These are phyloP conservation scores for Melitaea athalia DNA, from an alignment of 2,888 invertebrate species.

Conservation along the genomic window DNA sequence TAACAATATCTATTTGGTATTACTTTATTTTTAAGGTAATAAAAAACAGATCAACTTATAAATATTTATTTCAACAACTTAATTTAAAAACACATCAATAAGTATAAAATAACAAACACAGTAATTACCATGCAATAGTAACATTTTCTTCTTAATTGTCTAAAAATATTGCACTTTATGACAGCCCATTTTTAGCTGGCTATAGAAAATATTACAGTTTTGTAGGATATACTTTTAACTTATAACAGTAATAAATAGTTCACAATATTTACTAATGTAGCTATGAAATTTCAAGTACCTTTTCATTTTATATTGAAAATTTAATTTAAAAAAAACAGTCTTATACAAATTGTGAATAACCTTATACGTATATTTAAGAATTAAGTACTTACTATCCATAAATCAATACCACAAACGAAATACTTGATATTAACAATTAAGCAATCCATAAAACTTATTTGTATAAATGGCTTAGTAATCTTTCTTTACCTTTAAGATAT, in stretches of 20 bases:
- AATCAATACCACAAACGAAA: not conserved
- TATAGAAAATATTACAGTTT: constrained; percentile 28
- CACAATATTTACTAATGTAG: not conserved
- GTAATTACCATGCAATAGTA: constrained; percentile 14
- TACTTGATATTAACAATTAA: not conserved
- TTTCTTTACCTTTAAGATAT: not conserved
- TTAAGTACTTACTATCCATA: not conserved
- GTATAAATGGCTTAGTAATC: not conserved
- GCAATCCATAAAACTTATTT: not conserved
- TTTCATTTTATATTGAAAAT: not conserved
- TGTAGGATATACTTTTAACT: constrained; percentile 3
- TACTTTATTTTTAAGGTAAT: not conserved
- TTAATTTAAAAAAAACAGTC: not conserved
- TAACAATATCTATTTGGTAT: not conserved
- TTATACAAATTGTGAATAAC: not conserved
- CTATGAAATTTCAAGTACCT: not conserved
- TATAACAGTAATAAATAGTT: constrained; percentile 8
- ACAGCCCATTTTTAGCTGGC: constrained; percentile 46
- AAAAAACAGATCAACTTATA: constrained; percentile 13
- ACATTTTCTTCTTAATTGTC: constrained; percentile 15
- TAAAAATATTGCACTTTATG: constrained; percentile 64
- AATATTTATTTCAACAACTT: constrained; percentile 21
- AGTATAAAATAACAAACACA: constrained; percentile 10
- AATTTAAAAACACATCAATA: constrained; percentile 8
- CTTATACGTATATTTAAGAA: not conserved